phyloP scores from a whole-genome alignment of 2,888 invertebrate species.

The Syrista parreyssii region DNA sequence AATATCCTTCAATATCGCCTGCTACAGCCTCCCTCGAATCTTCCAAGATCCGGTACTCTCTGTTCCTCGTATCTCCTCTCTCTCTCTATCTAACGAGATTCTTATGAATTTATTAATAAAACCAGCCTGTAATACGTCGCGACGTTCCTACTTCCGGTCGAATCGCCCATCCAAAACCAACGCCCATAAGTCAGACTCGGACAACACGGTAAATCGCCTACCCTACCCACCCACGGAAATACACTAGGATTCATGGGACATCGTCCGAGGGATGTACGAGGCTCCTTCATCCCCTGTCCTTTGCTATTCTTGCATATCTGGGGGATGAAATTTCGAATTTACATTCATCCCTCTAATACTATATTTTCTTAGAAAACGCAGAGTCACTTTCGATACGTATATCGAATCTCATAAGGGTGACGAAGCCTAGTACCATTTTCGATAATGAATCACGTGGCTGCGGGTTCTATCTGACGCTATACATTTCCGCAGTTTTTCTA shows the following conservation, averaged over 20 bases:
- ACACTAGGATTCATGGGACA: not conserved
- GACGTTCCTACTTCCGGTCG: not conserved
- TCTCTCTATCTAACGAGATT: slow-evolving; percentile 14
- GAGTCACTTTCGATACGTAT: not conserved
- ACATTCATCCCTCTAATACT: not conserved
- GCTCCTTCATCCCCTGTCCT: not conserved
- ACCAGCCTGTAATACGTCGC: not conserved
- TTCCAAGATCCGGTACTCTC: slow-evolving; percentile 23
- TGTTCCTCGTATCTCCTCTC: slow-evolving; percentile 21
- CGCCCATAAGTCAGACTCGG: not conserved
- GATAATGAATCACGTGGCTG: not conserved
- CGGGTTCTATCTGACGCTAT: not conserved
- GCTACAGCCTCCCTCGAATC: slow-evolving; percentile 14
- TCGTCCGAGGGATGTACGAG: not conserved
- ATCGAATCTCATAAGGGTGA: too few relatives aligned
- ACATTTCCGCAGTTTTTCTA: not conserved
- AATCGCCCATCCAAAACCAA: not conserved
- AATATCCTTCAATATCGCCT: slow-evolving; percentile 13
- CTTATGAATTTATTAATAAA: not conserved
- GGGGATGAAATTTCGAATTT: not conserved
- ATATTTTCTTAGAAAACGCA: not conserved
- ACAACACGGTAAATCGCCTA: not conserved
- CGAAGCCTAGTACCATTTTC: too few relatives aligned
- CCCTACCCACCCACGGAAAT: not conserved
- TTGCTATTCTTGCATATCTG: not conserved